Base-by-base conservation (phyloP, 2,797 vertebrate genomes). In the Gephyroberyx darwinii region DNA sequence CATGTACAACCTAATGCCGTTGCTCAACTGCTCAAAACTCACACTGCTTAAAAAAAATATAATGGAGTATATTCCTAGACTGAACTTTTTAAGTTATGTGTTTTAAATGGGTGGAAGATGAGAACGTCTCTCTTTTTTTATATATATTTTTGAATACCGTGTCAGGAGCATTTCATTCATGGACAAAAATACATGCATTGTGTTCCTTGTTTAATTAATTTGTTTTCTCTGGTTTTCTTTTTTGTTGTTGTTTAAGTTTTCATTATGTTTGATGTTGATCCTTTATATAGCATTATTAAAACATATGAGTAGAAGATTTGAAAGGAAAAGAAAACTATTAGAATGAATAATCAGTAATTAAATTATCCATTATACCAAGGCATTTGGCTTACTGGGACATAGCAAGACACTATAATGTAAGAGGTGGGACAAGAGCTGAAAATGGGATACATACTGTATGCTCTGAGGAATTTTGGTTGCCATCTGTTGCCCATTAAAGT, bases 401-500 rank as follows among this genome's bases (percentile, higher is more conserved):
- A 81, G 50, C 35, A 51, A 56, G 33, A 45, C 35, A 30, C 20
- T 39, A 19, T 4, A 31, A 22, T 56, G 59, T 19, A 45, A 37
- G 22, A 35, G 45, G 3, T 19, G 54, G 52, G 53, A 20, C 0
- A 30, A 16, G 39, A 74, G 59, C 16, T 75, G 52, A 78, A 60
- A 64, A 62, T 65, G 63, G 65, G 48, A 75, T 70, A 74, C 60
- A 77, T 86, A 67, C 63, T 90, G 88, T 91, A 86, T 88, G 78
- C 71, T 88, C 80, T 80, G 71, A 84, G 71, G 75, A 86, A 37
- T 75, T 75, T 86, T 84, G 71, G 75, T 89, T 92, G 85, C 89
- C 86, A 87, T 91, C 65, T 90, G 80, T 92, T 92, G 80, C 84
- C 84, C 85, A 93, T 92, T 93, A 93, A 93, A 93, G 82, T 78